Evolutionary conservation across 2,797 vertebrate genomes (phyloP), one percentile per base, ranked within the genome.

Genomic region (Lates japonicus): DNA sequence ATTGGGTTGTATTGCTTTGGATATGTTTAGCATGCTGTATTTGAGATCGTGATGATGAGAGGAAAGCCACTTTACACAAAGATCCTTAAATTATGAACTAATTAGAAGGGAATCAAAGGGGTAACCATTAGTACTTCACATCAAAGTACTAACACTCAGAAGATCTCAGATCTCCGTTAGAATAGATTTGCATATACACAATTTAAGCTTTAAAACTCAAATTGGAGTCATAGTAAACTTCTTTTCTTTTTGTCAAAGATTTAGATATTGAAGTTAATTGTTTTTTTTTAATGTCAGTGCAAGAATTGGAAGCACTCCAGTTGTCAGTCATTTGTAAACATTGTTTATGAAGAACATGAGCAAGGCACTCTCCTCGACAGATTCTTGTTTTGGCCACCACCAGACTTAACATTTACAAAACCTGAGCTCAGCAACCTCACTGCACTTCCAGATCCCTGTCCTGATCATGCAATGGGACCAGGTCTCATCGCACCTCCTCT

Each of bases 1-100:
- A 1, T 76, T 74, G 33, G 22, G 58, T 59, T 72, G 63, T 12
- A 14, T 25, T 37, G 37, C 37, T 37, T 70, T 46, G 31, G 72
- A 37, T 74, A 54, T 72, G 67, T 67, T 84, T 17, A 68, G 49
- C 51, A 51, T 69, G 51, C 59, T 76, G 41, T 55, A 49, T 77
- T 68, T 65, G n/a, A 67, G 52, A 37, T 37, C 5, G 35, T 37
- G 59, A 25, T 54, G 54, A 46, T 12, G 70, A 81, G 33, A 54
- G 49, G 49, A 42, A 62, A 51, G 29, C 0, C 42, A 19, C 5
- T 41, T 31, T 9, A 58, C 39, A 72, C 35, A 72, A 17, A 74
- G 44, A 68, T 20, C 17, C 25, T 48, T 49, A 16, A 70, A 65
- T 60, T 19, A 1, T 29, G 25, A 14, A 55, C 42, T 62, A 63